Base-by-base conservation (phyloP, 2,113 vertebrate species). In the Prolemur simus region DNA sequence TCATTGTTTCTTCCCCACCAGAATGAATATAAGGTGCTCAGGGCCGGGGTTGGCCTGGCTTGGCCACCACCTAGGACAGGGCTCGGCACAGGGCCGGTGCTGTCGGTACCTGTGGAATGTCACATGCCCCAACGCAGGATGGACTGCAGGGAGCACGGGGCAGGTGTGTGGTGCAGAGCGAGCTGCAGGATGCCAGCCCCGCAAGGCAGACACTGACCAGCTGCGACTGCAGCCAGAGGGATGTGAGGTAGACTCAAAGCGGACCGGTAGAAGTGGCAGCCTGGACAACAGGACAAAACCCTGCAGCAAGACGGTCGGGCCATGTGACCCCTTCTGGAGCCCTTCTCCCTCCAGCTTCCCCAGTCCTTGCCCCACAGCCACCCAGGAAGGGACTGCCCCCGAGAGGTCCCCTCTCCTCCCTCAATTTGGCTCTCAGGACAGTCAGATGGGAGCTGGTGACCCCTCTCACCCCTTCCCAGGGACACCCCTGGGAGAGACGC, bases 91-190 rank as follows among this genome's bases (percentile, higher is more conserved):
- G 23, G 78, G 45, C 39, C 1, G 1, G 80, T 0, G 39, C 37
- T 25, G 32, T 32, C 0, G 2, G 56, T 34, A 2, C 25, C 39
- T 25, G 39, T 13, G 6, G 3, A 21, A 45, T 0, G 18, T 32
- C 37, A 11, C 29, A 3, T 8, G 68, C 17, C 3, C 37, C 27
- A 56, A 37, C 14, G 2, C 27, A 81, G 47, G 78, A 1, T 2
- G 20, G 56, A 11, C 29, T 34, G 29, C 21, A 29, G n/a, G 56
- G 25, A 63, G 5, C 15, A 4, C 0, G 60, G 10, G 45, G 11
- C 37, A 69, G n/a, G 42, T 37, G 63, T 1, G 4, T 0, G 20
- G 64, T 3, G 47, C 25, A 64, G 66, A 18, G 25, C 0, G 5
- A 13, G 23, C 29, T 21, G 45, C 0, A 15, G 45, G 42, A 37